Percentiles rank a stretch among this genome's conserved stretches.
phyloP scores from a whole-genome alignment of 2,113 vertebrate species.

The Tor tambroides region DNA sequence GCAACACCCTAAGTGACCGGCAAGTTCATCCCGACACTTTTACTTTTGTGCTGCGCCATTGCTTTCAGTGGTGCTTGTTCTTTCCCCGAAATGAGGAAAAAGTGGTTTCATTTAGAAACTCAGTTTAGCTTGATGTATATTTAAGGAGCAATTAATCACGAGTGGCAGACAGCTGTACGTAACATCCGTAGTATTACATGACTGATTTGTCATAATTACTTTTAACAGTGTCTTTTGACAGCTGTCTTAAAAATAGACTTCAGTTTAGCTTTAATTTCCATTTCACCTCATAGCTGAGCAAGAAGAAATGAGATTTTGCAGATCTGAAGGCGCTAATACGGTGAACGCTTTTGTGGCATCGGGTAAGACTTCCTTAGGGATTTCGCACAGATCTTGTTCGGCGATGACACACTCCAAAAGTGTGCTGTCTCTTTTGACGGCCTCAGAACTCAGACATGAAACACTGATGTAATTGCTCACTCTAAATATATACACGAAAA shows the following conservation, averaged over 20 bases:
- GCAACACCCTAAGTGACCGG: not conserved
- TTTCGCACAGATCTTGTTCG: not conserved
- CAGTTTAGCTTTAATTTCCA: not conserved
- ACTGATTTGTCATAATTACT: slow-evolving; percentile 30
- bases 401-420: slow-evolving; percentile 15
- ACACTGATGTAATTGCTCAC: slow-evolving; percentile 49
- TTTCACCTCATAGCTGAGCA: not conserved
- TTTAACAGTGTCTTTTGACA: not conserved
- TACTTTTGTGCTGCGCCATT: not conserved
- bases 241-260: not conserved
- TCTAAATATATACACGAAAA: slow-evolving; percentile 54
- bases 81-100: not conserved
- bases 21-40: not conserved
- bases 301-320: slow-evolving; percentile 1
- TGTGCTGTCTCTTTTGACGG: slow-evolving; percentile 10
- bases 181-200: not conserved
- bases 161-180: slow-evolving; percentile 15
- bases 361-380: slow-evolving; percentile 17
- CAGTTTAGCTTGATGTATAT: not conserved
- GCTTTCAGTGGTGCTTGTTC: not conserved
- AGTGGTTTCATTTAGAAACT: slow-evolving; percentile 1
- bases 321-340: not conserved
- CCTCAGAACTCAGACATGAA: slow-evolving; percentile 41
- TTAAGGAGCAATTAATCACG: slow-evolving; percentile 24
- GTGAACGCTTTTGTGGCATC: not conserved